Base-by-base conservation (phyloP, 2,113 vertebrate genomes). In the Oceanites oceanicus region DNA sequence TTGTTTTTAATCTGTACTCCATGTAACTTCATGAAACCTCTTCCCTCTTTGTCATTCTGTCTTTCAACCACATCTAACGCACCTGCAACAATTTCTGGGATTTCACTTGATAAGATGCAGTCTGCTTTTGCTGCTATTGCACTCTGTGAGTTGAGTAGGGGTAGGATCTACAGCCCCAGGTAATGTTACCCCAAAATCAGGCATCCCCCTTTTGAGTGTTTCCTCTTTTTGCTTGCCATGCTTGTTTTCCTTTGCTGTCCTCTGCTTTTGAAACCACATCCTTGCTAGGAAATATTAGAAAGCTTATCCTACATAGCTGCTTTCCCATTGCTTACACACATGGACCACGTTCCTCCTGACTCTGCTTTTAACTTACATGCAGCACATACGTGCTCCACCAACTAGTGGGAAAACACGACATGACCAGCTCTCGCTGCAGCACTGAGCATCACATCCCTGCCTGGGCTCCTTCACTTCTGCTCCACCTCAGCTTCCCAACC, bases 341-440 rank as follows among this genome's bases (percentile, higher is more conserved):
- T 13, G 32, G 49, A 68, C 47, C 8, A 7, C 0, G 0, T 82
- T 82, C 38, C 13, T 88, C 23, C 26, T 0, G 1, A 21, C 26
- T 38, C 14, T 61, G n/a, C 15, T 85, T 86, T 74, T 30, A 40
- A 53, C 18, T 68, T 40, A 14, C 0, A 0, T 52, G 36, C 6
- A 50, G 15, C 45, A 73, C 14, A 14, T 25, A 26, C 0, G 0
- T 19, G 65, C 18, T 66, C 21, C 38, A 36, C 26, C 15, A 58
- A 29, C 21, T 23, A 70, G 13, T 12, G 10, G 45, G 30, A 79
- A 50, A 32, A 34, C 16, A 26, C 0, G 2, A 18, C 0, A 5
- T 29, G 38, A 14, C 45, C 40, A 10, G 45, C 29, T 17, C n/a
- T n/a, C 0, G 0, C 3, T 52, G 65, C 2, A 38, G 30, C 32